Evolutionary conservation across 64 coral and sea anemone genomes (phyloP).

Genomic region (Actinia tenebrosa): DNA sequence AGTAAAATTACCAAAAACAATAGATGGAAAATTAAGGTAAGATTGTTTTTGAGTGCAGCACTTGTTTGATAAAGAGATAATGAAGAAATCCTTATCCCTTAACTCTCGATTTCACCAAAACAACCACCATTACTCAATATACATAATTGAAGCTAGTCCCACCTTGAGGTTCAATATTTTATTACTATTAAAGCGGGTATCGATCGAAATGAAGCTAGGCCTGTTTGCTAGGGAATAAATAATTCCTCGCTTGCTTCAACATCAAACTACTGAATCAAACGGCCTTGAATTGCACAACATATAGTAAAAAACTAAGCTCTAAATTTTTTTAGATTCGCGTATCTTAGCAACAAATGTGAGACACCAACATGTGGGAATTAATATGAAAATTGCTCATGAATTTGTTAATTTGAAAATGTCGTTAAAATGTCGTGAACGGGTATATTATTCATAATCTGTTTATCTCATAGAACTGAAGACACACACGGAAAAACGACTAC

Average conservation of each 20-base stretch:
- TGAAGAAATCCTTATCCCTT: background rate
- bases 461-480: background rate
- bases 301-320: no score
- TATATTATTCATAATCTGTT: background rate
- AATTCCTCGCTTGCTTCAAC: background rate
- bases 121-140: no score
- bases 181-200: no score
- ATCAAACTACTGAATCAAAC: no score
- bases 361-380: background rate
- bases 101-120: background rate
- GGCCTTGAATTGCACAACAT: no score
- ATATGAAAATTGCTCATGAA: background rate
- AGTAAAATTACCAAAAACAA: background rate
- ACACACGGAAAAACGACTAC: background rate
- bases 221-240: no score
- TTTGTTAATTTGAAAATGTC: background rate
- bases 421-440: background rate
- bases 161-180: no score
- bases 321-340: background rate
- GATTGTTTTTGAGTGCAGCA: no score
- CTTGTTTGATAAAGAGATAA: background rate
- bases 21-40: background rate
- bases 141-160: no score
- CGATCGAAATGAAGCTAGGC: no score
- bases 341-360: background rate